Evolutionary conservation across 2,113 vertebrate species (phyloP).

Genomic region (Benitochromis conjunctus): DNA sequence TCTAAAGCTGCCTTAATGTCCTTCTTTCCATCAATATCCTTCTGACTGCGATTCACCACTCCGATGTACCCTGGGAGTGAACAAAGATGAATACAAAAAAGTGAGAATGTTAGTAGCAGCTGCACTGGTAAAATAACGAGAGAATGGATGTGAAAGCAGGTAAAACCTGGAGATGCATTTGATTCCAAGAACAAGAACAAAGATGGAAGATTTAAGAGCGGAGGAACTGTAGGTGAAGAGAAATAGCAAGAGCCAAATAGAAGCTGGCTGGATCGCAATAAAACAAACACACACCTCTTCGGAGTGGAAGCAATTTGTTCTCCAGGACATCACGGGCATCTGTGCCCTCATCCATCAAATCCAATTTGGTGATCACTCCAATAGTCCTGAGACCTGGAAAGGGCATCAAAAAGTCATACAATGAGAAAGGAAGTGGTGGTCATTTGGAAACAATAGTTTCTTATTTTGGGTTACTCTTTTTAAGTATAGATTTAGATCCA

Average conservation of each 20-base stretch:
- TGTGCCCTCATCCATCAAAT: slow-evolving; percentile 94
- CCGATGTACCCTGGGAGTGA: slow-evolving; percentile 78
- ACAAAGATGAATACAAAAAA: neutral
- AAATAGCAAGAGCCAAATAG: neutral
- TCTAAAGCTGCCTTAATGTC: slow-evolving; percentile 81
- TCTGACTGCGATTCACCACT: slow-evolving; percentile 87
- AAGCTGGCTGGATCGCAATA: neutral
- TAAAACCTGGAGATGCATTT: neutral
- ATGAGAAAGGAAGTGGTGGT: neutral
- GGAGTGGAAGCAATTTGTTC: slow-evolving; percentile 90
- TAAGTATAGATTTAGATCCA: neutral
- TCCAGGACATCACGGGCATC: slow-evolving; percentile 88
- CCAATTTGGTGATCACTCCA: slow-evolving; percentile 92
- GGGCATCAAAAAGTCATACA: neutral
- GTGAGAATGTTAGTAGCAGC: no score
- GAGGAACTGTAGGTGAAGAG: neutral
- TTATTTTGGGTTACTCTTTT: neutral
- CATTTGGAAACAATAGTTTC: neutral
- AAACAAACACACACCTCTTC: slow-evolving; percentile 75
- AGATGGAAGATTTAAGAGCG: neutral
- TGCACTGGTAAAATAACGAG: neutral
- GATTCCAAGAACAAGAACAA: neutral
- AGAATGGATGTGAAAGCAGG: neutral
- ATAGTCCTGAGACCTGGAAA: slow-evolving; percentile 85
- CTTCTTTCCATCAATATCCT: slow-evolving; percentile 86